Evolutionary conservation across 92 coral and sea anemone genomes (phyloP), one percentile per base, ranked within the genome.

Genomic region (Palythoa heliodiscus): DNA sequence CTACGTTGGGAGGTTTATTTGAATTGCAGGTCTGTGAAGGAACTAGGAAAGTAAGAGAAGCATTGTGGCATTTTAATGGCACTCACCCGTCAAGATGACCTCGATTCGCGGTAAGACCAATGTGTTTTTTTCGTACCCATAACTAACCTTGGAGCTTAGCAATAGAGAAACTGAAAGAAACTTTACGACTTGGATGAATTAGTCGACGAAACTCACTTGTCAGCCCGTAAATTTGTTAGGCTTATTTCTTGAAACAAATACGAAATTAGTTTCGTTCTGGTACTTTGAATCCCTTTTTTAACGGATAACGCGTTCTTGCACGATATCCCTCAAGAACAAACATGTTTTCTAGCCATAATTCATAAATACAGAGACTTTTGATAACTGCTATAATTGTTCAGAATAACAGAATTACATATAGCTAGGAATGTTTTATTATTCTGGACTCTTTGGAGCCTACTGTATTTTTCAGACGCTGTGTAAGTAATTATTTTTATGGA

Each of bases 21-120:
- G 84, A 13, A 5, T 1, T 58, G 23, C 20, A 25, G 20, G 47
- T 47, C 40, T 11, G 40, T 25, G 22, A 14, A 64, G 50, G 50
- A 43, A 43, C 50, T 1, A 43, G 24, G 20, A 66, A 66, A 10
- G 63, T 17, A 20, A 80, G 74, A 63, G 39, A 80, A 37, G 20
- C 69, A 25, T 24, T 40, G 29, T 22, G 11, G 19, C 25, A 4
- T 20, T 61, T 78, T 22, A 7, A 80, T 80, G 84, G 84, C 74
- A 80, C 75, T 80, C 14, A 66, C 73, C 53, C 84, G 84, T 47
- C 47, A 38, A 2, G 84, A 80, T 22, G 84, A 80, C 5, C 7
- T 66, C 84, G 84, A 80, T 52, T 40, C 63, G 16, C 66, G 84
- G 84, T 80, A 29, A 48, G 84, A 40, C 3, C 40, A 61, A 20